Evolutionary conservation across 2,797 vertebrate species (phyloP).

Genomic region (Gadopsis bispinosus): DNA sequence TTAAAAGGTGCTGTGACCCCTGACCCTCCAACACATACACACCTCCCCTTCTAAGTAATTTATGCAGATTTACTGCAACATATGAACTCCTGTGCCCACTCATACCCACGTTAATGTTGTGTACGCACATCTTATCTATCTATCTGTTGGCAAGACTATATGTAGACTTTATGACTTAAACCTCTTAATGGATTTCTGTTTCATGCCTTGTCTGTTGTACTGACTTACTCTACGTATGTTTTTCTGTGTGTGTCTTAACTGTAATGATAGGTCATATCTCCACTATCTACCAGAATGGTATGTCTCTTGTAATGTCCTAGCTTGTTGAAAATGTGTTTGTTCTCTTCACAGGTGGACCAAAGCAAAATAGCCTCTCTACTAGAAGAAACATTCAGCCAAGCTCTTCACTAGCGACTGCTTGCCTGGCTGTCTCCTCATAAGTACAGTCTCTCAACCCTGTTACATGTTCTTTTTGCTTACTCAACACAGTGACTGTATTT

Average conservation of each 20-base stretch:
- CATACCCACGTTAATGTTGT: slow-evolving; percentile 6
- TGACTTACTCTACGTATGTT: neutral
- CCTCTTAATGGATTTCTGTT: slow-evolving; percentile 12
- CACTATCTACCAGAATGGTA: neutral
- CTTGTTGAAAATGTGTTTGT: slow-evolving; percentile 33
- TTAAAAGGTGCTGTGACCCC: slow-evolving; percentile 7
- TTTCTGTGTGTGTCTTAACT: neutral
- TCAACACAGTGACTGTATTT: slow-evolving; percentile 25
- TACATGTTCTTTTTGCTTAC: slow-evolving; percentile 45
- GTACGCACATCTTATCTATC: neutral
- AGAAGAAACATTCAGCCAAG: slow-evolving; percentile 93
- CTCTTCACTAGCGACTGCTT: slow-evolving; percentile 88
- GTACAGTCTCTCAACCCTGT: slow-evolving; percentile 34
- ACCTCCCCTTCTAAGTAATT: neutral
- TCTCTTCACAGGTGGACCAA: slow-evolving; percentile 89
- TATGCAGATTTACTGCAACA: slow-evolving; percentile 12
- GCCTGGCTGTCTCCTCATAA: slow-evolving; percentile 87
- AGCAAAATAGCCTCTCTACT: slow-evolving; percentile 90
- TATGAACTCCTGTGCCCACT: slow-evolving; percentile 22
- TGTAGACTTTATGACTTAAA: slow-evolving; percentile 3
- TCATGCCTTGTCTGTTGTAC: neutral
- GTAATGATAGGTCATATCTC: neutral
- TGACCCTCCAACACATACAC: neutral
- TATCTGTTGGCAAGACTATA: slow-evolving; percentile 3
- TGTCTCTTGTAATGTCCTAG: neutral